Conservation (phyloP, 2,797 vertebrate species). For the Hypotaenidia philippensis region DNA sequence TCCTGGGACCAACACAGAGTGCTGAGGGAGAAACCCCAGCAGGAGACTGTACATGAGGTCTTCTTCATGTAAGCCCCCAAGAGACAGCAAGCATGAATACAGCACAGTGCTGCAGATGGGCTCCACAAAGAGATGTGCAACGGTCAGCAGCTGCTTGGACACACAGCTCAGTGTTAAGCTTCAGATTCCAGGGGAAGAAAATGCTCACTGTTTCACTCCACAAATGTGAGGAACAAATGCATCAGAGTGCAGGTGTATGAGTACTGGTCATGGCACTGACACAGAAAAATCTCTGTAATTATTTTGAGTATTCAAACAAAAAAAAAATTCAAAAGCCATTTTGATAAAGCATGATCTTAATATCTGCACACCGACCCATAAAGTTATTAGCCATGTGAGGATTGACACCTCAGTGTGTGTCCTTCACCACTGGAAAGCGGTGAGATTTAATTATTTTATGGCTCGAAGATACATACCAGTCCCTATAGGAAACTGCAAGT, state of each 20-base stretch:
- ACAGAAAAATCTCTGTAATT: neutral
- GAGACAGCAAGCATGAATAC: neutral
- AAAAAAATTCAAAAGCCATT: neutral
- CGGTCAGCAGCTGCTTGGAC: neutral
- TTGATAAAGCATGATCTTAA: neutral
- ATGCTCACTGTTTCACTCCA: neutral
- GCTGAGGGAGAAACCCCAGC: neutral
- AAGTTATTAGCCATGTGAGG: neutral
- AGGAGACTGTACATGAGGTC: neutral
- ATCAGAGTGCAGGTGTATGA: neutral
- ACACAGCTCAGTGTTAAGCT: neutral
- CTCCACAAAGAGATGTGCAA: neutral
- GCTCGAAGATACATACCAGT: conserved; percentile 4
- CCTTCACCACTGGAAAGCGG: neutral
- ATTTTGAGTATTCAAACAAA: neutral
- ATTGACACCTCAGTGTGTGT: neutral
- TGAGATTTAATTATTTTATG: conserved; percentile 15
- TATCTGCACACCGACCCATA: neutral
- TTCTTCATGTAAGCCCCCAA: neutral
- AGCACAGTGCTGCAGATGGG: neutral
- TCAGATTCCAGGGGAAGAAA: neutral
- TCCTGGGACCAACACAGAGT: neutral
- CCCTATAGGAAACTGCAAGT: conserved; percentile 8
- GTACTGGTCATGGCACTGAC: neutral
- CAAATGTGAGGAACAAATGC: neutral